phyloP scores from a whole-genome alignment of 2,113 vertebrate species.

The Balaenoptera acutorostrata region DNA sequence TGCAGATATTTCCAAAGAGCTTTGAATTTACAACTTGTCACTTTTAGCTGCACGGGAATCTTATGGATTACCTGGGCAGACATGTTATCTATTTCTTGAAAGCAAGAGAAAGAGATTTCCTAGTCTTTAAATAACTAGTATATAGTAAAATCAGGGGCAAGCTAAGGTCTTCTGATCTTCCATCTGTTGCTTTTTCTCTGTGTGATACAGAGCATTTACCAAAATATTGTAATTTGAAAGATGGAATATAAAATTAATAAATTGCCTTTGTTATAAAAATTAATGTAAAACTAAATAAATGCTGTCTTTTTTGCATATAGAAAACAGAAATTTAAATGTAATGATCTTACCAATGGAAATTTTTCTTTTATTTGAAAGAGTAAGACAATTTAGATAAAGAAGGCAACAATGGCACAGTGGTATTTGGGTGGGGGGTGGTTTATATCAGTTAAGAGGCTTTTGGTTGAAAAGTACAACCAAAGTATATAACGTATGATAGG shows the following conservation, averaged over 20 bases:
- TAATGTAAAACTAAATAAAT: neutral
- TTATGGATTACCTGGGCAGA: neutral
- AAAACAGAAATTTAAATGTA: neutral
- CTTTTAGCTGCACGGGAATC: neutral
- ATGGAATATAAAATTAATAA: neutral
- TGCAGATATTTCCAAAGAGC: neutral
- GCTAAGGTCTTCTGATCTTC: neutral
- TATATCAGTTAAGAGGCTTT: neutral
- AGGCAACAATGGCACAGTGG: neutral
- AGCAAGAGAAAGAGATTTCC: neutral
- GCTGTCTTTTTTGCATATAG: neutral
- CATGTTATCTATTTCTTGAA: neutral
- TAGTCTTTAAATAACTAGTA: neutral
- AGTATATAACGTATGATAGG: neutral
- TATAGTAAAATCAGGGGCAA: neutral
- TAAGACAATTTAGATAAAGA: neutral
- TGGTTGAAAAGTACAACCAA: neutral
- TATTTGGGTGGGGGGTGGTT: neutral
- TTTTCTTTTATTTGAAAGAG: neutral
- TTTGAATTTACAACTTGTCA: neutral
- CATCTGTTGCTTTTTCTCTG: neutral
- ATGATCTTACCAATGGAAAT: neutral
- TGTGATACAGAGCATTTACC: neutral
- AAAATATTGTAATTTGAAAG: neutral
- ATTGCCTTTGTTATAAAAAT: neutral